Percentiles rank a stretch among this genome's conserved stretches.
Conservation (phyloP, 1,140 invertebrate species). For the Grapholita molesta region DNA sequence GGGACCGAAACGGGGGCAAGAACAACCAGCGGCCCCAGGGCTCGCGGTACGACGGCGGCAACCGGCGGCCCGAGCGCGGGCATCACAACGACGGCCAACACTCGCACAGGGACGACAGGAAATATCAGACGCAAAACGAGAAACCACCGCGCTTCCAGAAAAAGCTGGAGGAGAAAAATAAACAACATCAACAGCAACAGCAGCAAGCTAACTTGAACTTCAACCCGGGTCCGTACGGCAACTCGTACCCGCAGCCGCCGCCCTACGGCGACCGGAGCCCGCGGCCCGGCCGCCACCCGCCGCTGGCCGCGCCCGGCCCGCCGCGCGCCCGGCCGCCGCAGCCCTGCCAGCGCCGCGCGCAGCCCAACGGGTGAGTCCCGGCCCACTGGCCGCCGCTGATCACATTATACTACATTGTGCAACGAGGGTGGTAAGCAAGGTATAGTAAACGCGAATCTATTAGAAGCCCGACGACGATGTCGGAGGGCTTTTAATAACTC, state of each 20-base stretch:
- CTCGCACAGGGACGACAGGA: constrained; percentile 62
- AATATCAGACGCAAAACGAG: constrained; percentile 66
- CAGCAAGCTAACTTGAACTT: constrained; percentile 41
- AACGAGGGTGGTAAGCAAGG: no score
- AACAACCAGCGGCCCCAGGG: constrained; percentile 51
- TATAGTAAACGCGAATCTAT: no score
- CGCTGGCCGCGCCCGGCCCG: no score
- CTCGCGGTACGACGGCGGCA: constrained; percentile 54
- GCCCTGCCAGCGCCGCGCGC: no score
- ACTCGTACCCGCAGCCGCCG: constrained; percentile 42
- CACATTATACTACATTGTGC: no score
- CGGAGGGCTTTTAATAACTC: no score
- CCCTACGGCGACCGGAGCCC: constrained; percentile 50
- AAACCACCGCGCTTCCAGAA: constrained; percentile 76
- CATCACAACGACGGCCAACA: constrained; percentile 27
- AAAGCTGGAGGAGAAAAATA: constrained; percentile 73
- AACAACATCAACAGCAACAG: constrained; percentile 56
- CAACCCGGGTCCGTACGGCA: constrained; percentile 49
- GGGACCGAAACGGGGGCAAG: constrained; percentile 48
- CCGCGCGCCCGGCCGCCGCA: no score
- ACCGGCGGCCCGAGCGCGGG: constrained; percentile 51
- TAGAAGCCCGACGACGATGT: no score
- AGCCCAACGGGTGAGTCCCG: no score
- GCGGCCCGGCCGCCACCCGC: no score
- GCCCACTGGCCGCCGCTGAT: no score